Evolutionary conservation across 2,888 invertebrate species (phyloP), one percentile per base, ranked within the genome.

Genomic region (Stomorhina lunata): DNA sequence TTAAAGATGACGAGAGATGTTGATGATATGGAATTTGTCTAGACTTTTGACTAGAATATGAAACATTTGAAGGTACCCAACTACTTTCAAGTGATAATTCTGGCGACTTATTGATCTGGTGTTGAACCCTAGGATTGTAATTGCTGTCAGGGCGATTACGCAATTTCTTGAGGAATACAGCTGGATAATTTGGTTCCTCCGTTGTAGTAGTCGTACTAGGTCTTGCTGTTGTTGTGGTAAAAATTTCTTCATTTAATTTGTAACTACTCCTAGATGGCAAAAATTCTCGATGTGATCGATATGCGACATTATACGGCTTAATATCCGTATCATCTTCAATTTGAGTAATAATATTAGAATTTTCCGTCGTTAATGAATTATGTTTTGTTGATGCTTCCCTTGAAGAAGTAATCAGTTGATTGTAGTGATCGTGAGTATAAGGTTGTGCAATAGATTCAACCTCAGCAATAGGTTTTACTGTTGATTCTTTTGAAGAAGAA

Each of bases 181-280:
- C 84, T 0, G 90, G 90, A 85, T 90, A 90, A 61, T 90, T 90
- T 6, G 90, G 90, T 3, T 84, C 72, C 45, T 90, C 90, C 2
- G 88, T 88, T 20, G 88, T 89, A 10, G 80, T 86, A 0, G 63
- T 59, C 0, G 59, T 43, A 15, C 29, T 68, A 1, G 65, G 15
- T 2, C 34, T 17, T 0, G 53, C 25, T 37, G 53, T 66, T 59
- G 48, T 32, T 22, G 25, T 69, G 22, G 59, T 48, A 32, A 40
- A 59, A 10, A 12, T 66, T 12, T 50, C 68, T 20, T 10, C 25
- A 20, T 34, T 40, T 4, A 25, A 22, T 15, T 43, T 45, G n/a
- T 75, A 71, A 40, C 5, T 71, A 7, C 6, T 73, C 22, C 22
- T n/a, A 2, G 57, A 29, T 3, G 78, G 75, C 20, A 65, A 27